Percentiles rank a stretch among this genome's conserved stretches.
These are phyloP conservation scores for Lycocerus yunnanus DNA, from an alignment of 2,888 invertebrate genomes.

Conservation along the genomic window DNA sequence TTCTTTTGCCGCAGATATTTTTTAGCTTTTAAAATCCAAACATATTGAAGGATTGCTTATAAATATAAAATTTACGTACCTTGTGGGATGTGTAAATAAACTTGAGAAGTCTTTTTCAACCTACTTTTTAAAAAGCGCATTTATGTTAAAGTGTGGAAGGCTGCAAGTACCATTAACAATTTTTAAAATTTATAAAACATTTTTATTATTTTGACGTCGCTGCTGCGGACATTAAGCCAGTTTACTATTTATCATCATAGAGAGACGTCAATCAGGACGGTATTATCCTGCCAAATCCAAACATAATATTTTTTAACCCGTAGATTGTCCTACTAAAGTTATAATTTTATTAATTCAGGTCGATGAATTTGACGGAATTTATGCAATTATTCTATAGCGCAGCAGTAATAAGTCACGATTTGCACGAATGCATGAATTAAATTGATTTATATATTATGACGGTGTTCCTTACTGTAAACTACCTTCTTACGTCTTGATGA, in stretches of 20 bases:
- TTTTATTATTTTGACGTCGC: background rate
- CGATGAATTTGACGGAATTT: background rate
- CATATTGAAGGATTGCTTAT: background rate
- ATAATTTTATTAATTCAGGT: background rate
- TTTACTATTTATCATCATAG: background rate
- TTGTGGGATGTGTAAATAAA: background rate
- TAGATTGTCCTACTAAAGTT: background rate
- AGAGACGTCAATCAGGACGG: background rate
- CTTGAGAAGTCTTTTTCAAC: background rate
- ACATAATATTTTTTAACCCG: background rate
- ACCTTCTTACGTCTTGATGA: background rate
- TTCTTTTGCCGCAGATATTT: background rate
- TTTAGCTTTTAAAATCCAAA: background rate
- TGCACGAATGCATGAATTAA: conserved; percentile 9
- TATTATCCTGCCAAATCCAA: background rate
- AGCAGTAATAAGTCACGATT: conserved; percentile 6
- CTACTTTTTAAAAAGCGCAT: background rate
- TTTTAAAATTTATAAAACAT: background rate
- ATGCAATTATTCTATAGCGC: background rate
- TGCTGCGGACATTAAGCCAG: background rate
- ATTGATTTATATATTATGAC: conserved; percentile 8
- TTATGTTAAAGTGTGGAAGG: background rate
- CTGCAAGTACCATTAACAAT: background rate
- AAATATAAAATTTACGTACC: background rate
- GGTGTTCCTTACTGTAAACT: conserved; percentile 5